phyloP scores from a whole-genome alignment of 37 sponge, comb jelly and placozoan species.

The Ianthella basta region DNA sequence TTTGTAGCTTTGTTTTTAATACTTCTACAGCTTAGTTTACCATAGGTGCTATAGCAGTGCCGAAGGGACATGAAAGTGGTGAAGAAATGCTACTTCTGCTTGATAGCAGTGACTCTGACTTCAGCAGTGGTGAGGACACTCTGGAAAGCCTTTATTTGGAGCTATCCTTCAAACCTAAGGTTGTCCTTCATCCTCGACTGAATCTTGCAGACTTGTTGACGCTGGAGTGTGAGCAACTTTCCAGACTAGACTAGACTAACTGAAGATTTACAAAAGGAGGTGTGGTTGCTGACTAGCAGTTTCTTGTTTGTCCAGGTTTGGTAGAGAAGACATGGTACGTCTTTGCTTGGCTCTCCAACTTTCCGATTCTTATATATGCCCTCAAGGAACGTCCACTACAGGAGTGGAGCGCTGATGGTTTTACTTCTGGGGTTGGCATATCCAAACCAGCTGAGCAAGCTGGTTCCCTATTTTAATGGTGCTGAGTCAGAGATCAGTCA shows the following conservation, averaged over 20 bases:
- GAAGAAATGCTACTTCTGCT: slow-evolving; percentile 23
- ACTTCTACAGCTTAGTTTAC: not conserved
- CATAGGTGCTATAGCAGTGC: not conserved
- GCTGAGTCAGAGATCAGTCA: not conserved
- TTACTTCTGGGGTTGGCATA: not conserved
- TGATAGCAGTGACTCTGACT: slow-evolving; percentile 16
- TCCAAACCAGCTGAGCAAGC: not conserved
- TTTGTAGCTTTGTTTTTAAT: slow-evolving; percentile 3
- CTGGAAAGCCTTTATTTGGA: slow-evolving; percentile 16
- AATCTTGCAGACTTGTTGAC: too few relatives aligned
- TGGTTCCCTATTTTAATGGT: not conserved
- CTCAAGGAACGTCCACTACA: not conserved
- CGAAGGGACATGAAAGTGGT: slow-evolving; percentile 5
- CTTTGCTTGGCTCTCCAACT: slow-evolving; percentile 21
- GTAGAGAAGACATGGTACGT: slow-evolving; percentile 15
- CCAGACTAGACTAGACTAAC: not conserved
- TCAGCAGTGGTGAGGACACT: slow-evolving; percentile 5
- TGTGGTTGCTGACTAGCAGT: not conserved
- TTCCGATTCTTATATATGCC: not conserved
- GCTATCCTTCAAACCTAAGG: slow-evolving; percentile 13
- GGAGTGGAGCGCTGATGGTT: not conserved
- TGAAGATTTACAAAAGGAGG: not conserved
- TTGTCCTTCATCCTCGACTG: not conserved
- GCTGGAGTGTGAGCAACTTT: not conserved
- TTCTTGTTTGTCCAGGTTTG: not conserved